Evolutionary conservation across 1,140 invertebrate species (phyloP), one percentile per base, ranked within the genome.

Genomic region (Pseudomyrmex flavicornis): DNA sequence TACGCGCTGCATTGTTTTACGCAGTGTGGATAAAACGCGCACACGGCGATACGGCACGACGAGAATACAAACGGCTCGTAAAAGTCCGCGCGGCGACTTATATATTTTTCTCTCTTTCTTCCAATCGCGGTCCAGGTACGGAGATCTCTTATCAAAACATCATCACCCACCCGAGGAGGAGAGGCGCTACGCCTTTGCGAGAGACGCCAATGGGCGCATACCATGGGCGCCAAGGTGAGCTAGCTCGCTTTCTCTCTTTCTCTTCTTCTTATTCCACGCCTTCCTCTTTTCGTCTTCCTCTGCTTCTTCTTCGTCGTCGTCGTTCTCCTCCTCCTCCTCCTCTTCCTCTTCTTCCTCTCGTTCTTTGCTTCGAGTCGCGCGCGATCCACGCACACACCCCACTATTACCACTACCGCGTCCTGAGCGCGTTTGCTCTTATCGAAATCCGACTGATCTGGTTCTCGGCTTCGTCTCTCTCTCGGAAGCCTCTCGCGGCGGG

Each of bases 201-300:
- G 82, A 70, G 90, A 92, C 89, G 91, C 92, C 93, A 90, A 89
- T 93, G 92, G 86, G 80, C 90, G 92, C 92, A 93, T 94, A 94
- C 93, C 93, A 92, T 89, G 85, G 87, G 75, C 92, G 87, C 91
- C 93, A 94, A 94, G 93, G 93, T 93, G 91, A 94, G 92, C 93
- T 91, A 85, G 88, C 85, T 85, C 84, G 59, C 73, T 82, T 76
- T 76, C 76, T 83, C 83, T 85, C 66, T 52, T 62, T 80, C 75
- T 75, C 52, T 52, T 17, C 63, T 69, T 66, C 59, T 61, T 66
- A 73, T 61, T 79, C 66, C 70, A 44, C 66, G 80, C 50, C 20
- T 66, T 65, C 62, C 65, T 58, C 69, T 68, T 63, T 63, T n/a
- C 63, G n/a, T n/a, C 1, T 22, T 62, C 58, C 54, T 50, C 13